Conservation (phyloP, 2,113 vertebrate species). For the Trochalopteron elliotii region DNA sequence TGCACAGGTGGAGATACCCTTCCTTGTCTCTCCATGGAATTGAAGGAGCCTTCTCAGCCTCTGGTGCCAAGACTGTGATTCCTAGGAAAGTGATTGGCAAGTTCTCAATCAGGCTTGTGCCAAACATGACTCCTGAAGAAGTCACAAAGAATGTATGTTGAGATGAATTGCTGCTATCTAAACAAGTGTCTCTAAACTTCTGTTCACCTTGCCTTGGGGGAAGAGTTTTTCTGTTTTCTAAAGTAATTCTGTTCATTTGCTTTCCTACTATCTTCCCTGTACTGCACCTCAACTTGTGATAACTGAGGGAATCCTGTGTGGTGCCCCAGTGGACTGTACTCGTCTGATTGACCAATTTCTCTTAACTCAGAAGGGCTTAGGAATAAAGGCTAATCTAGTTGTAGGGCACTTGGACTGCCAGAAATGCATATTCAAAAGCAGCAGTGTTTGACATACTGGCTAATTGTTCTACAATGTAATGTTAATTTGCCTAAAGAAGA, state of each 20-base stretch:
- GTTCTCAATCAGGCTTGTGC: conserved; percentile 95
- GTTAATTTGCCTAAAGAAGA: neutral
- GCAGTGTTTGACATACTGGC: neutral
- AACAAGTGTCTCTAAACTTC: neutral
- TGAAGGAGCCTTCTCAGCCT: conserved; percentile 91
- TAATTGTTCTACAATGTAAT: neutral
- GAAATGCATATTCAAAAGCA: neutral
- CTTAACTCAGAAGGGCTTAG: neutral
- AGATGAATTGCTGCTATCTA: neutral
- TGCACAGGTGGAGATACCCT: conserved; percentile 95
- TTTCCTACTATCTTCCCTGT: neutral
- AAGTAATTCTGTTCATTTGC: neutral
- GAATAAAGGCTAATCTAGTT: neutral
- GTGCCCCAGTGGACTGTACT: neutral
- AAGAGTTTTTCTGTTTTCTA: neutral
- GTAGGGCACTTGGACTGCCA: neutral
- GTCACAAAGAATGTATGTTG: conserved; percentile 83
- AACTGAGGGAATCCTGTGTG: neutral
- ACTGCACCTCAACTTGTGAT: fast-evolving
- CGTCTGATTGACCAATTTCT: neutral
- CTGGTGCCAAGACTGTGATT: conserved; percentile 92
- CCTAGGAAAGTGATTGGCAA: conserved; percentile 94
- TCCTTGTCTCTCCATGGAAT: conserved; percentile 98
- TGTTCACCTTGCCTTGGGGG: neutral
- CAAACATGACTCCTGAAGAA: conserved; percentile 89